Evolutionary conservation across 2,888 invertebrate genomes (phyloP).

Genomic region (Cecidostiba fungosa): DNA sequence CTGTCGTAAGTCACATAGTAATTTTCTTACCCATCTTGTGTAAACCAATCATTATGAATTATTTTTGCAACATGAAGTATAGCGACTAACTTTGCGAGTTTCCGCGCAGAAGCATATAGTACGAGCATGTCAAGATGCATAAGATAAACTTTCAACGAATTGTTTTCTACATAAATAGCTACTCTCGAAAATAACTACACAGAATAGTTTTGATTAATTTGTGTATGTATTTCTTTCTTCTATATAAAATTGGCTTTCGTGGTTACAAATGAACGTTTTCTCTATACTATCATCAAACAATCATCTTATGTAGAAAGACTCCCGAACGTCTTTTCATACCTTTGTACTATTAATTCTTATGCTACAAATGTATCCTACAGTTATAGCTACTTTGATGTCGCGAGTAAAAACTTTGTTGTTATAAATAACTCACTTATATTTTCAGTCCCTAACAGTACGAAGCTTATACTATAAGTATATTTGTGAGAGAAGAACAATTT

Average conservation of each 20-base stretch:
- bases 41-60: neutral
- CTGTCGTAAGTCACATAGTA: neutral
- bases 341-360: constrained; percentile 38
- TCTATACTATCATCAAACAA: constrained; percentile 11
- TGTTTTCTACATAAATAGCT: neutral
- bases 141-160: neutral
- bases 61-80: neutral
- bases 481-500: constrained; percentile 20
- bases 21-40: neutral
- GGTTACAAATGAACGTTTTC: constrained; percentile 15
- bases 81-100: neutral
- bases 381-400: neutral
- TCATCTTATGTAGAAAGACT: constrained; percentile 4
- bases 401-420: constrained; percentile 19
- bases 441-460: neutral
- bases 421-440: neutral
- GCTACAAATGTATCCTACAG: neutral
- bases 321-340: neutral
- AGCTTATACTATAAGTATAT: neutral
- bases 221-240: neutral
- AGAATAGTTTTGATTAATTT: neutral
- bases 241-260: neutral
- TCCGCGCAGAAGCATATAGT: neutral
- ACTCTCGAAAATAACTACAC: neutral
- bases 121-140: neutral